Conservation (phyloP, 2,113 vertebrate genomes). For the Rhinoderma darwinii region DNA sequence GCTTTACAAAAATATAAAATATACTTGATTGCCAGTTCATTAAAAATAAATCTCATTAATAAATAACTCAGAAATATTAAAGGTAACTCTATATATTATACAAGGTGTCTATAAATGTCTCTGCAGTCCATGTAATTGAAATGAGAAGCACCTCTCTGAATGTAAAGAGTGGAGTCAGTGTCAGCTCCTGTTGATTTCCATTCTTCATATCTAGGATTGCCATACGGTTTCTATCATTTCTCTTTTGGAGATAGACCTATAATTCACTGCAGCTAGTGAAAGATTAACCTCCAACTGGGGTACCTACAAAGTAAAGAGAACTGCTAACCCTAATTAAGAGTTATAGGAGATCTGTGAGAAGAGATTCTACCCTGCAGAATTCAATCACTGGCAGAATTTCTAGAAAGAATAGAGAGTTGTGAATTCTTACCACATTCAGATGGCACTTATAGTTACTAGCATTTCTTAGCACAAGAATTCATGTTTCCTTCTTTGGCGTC, state of each 20-base stretch:
- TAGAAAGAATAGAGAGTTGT: not conserved
- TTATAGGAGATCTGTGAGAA: not conserved
- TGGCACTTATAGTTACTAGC: not conserved
- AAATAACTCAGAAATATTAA: not conserved
- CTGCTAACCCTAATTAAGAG: constrained; percentile 45
- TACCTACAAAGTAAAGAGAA: constrained; percentile 2
- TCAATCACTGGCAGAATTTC: not conserved
- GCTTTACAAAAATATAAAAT: not conserved
- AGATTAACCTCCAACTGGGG: constrained; percentile 32
- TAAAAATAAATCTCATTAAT: not conserved
- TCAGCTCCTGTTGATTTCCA: constrained; percentile 27
- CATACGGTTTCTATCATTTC: constrained; percentile 5
- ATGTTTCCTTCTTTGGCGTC: too few species aligned
- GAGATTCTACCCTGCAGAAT: constrained; percentile 14
- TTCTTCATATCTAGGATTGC: constrained; percentile 15
- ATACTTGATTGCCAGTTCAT: not conserved
- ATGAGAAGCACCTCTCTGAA: not conserved
- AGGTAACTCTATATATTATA: not conserved
- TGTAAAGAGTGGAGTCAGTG: not conserved
- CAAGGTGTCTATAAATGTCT: not conserved
- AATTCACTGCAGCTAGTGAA: constrained; percentile 12
- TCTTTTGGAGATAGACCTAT: not conserved
- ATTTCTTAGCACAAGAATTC: not conserved
- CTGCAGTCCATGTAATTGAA: not conserved
- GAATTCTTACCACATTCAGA: not conserved